phyloP scores from a whole-genome alignment of 2,888 invertebrate species.

The Megaustenia siamemsis region DNA sequence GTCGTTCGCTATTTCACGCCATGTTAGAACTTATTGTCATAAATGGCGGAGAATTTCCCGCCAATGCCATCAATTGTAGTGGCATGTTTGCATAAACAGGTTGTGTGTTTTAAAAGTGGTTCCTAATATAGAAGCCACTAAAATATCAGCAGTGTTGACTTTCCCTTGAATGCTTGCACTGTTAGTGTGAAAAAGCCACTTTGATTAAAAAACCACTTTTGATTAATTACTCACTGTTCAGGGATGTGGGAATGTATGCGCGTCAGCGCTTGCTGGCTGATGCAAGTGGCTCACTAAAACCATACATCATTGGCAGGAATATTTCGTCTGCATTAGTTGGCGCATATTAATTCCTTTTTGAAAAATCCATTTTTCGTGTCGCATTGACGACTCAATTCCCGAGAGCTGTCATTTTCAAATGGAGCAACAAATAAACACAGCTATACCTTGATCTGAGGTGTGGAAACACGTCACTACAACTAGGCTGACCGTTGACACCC shows the following conservation, averaged over 20 bases:
- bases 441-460: background rate
- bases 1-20: background rate
- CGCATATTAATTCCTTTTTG: background rate
- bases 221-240: conserved; percentile 28
- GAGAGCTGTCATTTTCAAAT: background rate
- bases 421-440: conserved; percentile 9
- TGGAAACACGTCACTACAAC: background rate
- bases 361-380: background rate
- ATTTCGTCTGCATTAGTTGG: background rate
- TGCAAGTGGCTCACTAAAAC: background rate
- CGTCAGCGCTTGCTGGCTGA: background rate
- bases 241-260: background rate
- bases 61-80: background rate
- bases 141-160: conserved; percentile 1
- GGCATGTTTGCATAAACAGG: conserved; percentile 1
- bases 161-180: conserved; percentile 15
- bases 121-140: conserved; percentile 13
- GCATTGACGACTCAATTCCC: background rate
- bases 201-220: conserved; percentile 22
- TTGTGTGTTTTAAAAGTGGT: background rate
- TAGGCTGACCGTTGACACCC: too few species aligned
- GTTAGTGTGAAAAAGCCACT: background rate
- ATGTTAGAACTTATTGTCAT: background rate
- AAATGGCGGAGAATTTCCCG: background rate
- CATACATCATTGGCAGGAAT: background rate